phyloP scores from a whole-genome alignment of 2,113 vertebrate species.

The Bos indicus region DNA sequence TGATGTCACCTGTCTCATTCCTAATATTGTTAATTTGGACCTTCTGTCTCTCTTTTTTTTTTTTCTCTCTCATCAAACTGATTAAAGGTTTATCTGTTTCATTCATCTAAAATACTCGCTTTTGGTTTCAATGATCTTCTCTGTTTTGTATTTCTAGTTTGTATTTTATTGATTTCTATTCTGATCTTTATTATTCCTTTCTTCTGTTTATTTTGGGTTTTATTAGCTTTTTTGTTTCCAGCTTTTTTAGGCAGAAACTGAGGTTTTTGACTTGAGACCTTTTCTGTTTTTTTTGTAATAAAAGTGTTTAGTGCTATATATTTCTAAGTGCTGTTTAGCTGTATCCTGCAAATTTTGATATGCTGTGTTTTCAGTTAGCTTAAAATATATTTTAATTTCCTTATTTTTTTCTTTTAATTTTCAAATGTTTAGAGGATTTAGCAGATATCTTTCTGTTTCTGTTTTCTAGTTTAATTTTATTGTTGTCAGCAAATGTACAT shows the following conservation, averaged over 20 bases:
- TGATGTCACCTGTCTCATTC: neutral
- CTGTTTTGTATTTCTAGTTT: neutral
- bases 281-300: neutral
- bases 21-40: neutral
- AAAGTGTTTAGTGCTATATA: neutral
- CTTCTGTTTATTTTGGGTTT: neutral
- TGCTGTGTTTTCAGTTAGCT: neutral
- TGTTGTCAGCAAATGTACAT: neutral
- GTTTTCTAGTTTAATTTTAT: slow-evolving; percentile 3
- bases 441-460: neutral
- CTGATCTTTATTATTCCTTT: neutral
- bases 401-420: slow-evolving; percentile 10
- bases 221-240: neutral
- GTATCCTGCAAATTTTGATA: neutral
- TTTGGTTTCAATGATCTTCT: neutral
- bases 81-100: neutral
- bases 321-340: neutral
- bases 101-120: neutral
- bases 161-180: neutral
- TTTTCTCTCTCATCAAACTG: neutral
- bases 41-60: neutral
- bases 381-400: neutral
- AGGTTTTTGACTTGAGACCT: neutral
- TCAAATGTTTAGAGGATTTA: neutral
- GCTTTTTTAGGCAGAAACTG: neutral